Evolutionary conservation across 1,140 invertebrate species (phyloP).

Genomic region (Thaumetopoea pityocampa): DNA sequence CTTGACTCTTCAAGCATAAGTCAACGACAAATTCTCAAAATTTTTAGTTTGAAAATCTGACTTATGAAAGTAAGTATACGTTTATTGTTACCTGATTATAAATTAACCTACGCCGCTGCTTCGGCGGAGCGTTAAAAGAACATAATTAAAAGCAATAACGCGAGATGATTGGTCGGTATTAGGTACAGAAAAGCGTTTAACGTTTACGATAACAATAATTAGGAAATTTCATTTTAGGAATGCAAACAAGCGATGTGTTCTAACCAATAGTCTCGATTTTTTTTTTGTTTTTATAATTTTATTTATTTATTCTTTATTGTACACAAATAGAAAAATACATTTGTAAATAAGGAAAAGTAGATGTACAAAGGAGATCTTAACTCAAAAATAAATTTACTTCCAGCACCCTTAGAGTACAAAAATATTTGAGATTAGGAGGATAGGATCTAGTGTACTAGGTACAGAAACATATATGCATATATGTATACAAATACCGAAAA

Average conservation of each 20-base stretch:
- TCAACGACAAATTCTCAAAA: conserved; percentile 12
- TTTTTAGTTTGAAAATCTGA: conserved; percentile 15
- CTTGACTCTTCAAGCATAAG: conserved; percentile 9
- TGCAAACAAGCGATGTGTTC: conserved; percentile 24
- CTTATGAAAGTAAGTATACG: conserved; percentile 10
- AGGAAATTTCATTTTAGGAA: conserved; percentile 33
- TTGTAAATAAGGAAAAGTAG: too few relatives aligned
- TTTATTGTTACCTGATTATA: conserved; percentile 3
- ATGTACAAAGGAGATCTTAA: too few relatives aligned
- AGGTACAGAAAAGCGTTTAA: conserved; percentile 28
- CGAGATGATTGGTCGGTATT: conserved; percentile 28
- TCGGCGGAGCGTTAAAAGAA: conserved; percentile 14
- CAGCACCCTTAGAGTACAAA: too few relatives aligned
- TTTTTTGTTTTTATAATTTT: too few relatives aligned
- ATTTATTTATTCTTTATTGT: too few relatives aligned
- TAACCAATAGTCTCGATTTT: too few relatives aligned
- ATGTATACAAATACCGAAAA: too few relatives aligned
- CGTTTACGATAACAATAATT: conserved; percentile 33
- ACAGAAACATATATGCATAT: too few relatives aligned
- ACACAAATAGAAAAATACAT: too few relatives aligned
- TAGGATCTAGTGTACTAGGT: too few relatives aligned
- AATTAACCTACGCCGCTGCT: conserved; percentile 4
- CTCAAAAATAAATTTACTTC: too few relatives aligned
- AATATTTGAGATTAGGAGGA: too few relatives aligned
- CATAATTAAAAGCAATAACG: conserved; percentile 33